These are phyloP conservation scores for Polietes domitor DNA, from an alignment of 2,888 invertebrate species.

Conservation along the genomic window DNA sequence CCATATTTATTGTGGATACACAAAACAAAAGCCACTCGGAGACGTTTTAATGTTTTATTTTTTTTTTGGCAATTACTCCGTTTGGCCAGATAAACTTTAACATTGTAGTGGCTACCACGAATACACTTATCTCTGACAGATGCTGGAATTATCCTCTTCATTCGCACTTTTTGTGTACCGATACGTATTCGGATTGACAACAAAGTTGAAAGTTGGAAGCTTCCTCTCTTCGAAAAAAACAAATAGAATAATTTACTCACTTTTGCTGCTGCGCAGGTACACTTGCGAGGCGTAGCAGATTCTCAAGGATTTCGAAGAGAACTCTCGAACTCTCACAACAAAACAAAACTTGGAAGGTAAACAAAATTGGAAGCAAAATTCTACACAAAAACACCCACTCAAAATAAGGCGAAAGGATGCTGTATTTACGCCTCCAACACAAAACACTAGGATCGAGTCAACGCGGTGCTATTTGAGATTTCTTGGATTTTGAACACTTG, in stretches of 20 bases:
- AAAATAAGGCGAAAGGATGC: conserved; percentile 28
- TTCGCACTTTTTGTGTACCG: background rate
- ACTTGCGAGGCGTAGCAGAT: background rate
- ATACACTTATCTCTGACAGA: conserved; percentile 21
- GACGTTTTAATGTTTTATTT: background rate
- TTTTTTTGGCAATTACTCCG: conserved; percentile 13
- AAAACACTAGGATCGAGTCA: background rate
- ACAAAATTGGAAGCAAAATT: background rate
- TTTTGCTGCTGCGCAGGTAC: conserved; percentile 18
- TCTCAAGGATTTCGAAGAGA: conserved; percentile 36
- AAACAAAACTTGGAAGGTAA: no score
- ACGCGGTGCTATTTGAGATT: background rate
- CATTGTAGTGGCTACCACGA: background rate
- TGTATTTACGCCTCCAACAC: background rate
- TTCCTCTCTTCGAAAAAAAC: background rate
- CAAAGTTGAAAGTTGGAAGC: conserved; percentile 8
- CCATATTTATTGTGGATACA: background rate
- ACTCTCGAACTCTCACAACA: background rate
- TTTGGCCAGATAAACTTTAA: conserved; percentile 3
- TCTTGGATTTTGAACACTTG: background rate
- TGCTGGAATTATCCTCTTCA: conserved; percentile 16
- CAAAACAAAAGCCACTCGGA: background rate
- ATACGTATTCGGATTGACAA: background rate
- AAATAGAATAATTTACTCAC: background rate
- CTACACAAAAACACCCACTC: conserved; percentile 30